A percentile compares a stretch with the other conserved stretches of the same genome.
These are phyloP conservation scores for Neoscelio sp. DNA, from an alignment of 2,888 invertebrate genomes.

Conservation along the genomic window DNA sequence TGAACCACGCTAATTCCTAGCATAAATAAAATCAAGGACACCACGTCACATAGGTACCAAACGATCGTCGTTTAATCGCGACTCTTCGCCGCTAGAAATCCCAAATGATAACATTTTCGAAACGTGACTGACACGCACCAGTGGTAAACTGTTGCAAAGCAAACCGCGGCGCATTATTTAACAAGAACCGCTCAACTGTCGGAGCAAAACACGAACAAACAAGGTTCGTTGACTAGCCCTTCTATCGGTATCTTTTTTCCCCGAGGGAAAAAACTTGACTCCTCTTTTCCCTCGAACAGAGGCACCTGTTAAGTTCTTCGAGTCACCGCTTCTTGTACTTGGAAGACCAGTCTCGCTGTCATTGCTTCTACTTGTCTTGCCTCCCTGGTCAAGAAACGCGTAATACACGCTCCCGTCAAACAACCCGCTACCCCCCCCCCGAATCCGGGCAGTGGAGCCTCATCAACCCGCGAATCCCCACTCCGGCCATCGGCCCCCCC, in stretches of 20 bases:
- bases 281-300: too few species aligned
- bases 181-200: too few species aligned
- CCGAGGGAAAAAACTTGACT: too few species aligned
- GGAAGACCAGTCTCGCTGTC: too few species aligned
- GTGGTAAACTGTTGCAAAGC: slow-evolving; percentile 17
- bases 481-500: slow-evolving; percentile 75
- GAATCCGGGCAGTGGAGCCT: slow-evolving; percentile 81
- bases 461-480: slow-evolving; percentile 78
- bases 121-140: slow-evolving; percentile 2
- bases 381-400: neutral
- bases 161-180: slow-evolving; percentile 26
- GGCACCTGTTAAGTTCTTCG: too few species aligned
- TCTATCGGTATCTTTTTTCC: too few species aligned
- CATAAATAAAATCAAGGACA: slow-evolving; percentile 20
- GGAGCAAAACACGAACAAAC: too few species aligned
- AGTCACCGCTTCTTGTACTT: too few species aligned
- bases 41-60: neutral
- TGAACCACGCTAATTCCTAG: neutral
- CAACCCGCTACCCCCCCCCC: slow-evolving; percentile 78
- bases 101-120: neutral
- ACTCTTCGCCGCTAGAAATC: neutral
- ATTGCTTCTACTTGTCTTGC: too few species aligned
- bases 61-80: too few species aligned
- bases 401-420: neutral
- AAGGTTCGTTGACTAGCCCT: too few species aligned